Conservation (phyloP, 2,113 vertebrate genomes). For the Leptocoma aspasia region DNA sequence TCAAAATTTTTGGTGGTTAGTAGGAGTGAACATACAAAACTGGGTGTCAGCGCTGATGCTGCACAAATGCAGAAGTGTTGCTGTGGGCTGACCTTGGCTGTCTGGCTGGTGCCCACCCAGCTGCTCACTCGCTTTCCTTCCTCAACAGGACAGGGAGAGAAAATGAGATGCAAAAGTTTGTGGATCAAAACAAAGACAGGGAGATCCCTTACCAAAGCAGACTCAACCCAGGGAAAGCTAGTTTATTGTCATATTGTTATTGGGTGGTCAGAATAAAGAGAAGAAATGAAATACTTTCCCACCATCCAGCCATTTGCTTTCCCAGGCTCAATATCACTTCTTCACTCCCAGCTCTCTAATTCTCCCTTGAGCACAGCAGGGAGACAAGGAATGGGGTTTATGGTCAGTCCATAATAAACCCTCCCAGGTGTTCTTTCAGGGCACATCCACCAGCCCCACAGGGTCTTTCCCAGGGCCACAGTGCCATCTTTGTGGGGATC, state of each 20-base stretch:
- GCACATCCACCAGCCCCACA: not conserved
- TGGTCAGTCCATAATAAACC: not conserved
- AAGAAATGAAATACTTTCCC: not conserved
- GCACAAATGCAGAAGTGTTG: not conserved
- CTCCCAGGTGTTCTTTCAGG: not conserved
- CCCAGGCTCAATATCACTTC: not conserved
- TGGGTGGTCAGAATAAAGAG: not conserved
- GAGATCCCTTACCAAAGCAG: not conserved
- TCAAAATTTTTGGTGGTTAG: not conserved
- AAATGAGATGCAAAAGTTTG: not conserved
- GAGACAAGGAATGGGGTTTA: not conserved
- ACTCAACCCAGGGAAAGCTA: rapidly evolving
- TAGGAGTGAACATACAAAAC: not conserved
- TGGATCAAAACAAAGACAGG: not conserved
- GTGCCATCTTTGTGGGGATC: not conserved
- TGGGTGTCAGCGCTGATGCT: not conserved
- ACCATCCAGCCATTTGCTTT: not conserved
- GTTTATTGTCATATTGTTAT: not conserved
- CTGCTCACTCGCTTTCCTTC: not conserved
- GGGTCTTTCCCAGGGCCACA: not conserved
- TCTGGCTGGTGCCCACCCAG: not conserved
- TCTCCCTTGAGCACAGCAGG: too few species aligned
- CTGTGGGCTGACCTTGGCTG: not conserved
- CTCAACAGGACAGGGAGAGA: not conserved
- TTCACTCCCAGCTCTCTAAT: too few species aligned